A percentile compares a stretch with the other conserved stretches of the same genome.
Conservation (phyloP, 53 echinoderm and acorn worm genomes). For the Crossaster papposus region DNA sequence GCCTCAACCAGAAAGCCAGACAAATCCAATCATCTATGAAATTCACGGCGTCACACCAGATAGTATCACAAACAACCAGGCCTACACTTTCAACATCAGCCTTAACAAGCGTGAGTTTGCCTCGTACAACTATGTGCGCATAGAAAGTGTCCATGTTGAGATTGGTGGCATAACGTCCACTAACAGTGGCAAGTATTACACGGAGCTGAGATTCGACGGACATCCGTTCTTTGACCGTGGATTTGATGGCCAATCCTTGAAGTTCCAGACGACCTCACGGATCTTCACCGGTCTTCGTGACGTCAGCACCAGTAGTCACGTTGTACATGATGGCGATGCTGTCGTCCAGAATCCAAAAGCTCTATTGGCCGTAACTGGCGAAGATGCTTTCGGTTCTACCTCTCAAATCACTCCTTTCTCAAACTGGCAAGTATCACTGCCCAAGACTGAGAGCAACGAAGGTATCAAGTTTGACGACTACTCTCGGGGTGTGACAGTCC, state of each 20-base stretch:
- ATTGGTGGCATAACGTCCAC: too few relatives aligned
- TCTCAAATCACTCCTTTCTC: conserved; percentile 46
- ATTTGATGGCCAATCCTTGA: conserved; percentile 16
- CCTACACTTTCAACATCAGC: too few relatives aligned
- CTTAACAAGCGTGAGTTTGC: too few relatives aligned
- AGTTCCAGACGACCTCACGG: conserved; percentile 33
- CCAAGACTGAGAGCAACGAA: conserved; percentile 26
- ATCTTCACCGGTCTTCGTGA: conserved; percentile 43
- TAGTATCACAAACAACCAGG: too few relatives aligned
- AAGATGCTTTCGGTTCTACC: conserved; percentile 12
- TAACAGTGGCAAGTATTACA: conserved; percentile 56
- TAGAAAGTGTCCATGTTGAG: too few relatives aligned
- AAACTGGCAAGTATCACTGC: conserved; percentile 38
- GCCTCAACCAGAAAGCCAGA: too few relatives aligned
- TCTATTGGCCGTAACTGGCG: not conserved
- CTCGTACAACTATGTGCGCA: too few relatives aligned
- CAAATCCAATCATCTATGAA: too few relatives aligned
- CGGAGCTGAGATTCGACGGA: conserved; percentile 42
- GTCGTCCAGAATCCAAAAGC: too few relatives aligned
- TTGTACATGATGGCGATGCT: too few relatives aligned
- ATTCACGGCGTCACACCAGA: too few relatives aligned
- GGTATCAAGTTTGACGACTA: conserved; percentile 38
- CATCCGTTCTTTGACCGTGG: conserved; percentile 56
- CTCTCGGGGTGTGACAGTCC: conserved; percentile 38
- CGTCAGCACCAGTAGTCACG: conserved; percentile 34